These are phyloP conservation scores for Myripristis jacobus DNA, from an alignment of 2,797 vertebrate species.

Conservation along the genomic window DNA sequence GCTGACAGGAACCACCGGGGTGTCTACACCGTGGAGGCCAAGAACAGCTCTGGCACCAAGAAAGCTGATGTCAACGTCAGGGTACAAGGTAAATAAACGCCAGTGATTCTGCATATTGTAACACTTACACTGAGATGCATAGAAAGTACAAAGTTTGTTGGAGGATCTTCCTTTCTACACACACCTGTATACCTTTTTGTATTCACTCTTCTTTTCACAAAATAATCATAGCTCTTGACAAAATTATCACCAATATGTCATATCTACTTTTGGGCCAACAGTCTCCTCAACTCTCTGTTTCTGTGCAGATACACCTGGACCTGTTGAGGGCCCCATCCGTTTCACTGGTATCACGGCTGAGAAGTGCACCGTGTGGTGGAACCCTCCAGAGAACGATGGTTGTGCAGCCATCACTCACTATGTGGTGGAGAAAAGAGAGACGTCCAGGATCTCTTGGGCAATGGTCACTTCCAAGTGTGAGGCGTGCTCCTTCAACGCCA, in stretches of 20 bases:
- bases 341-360: conserved; percentile 96
- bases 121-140: too few species aligned
- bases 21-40: conserved; percentile 94
- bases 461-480: conserved; percentile 93
- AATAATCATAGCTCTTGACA: too few species aligned
- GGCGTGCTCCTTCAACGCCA: conserved; percentile 92
- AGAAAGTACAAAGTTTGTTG: too few species aligned
- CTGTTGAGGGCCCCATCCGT: conserved; percentile 93
- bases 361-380: conserved; percentile 97
- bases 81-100: conserved; percentile 90
- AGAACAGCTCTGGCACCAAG: conserved; percentile 91
- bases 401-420: conserved; percentile 93
- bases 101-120: neutral
- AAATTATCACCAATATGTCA: too few species aligned
- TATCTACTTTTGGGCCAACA: too few species aligned
- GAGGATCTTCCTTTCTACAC: too few species aligned
- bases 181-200: too few species aligned
- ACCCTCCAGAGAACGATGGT: conserved; percentile 96
- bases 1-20: conserved; percentile 93
- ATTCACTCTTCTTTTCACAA: too few species aligned
- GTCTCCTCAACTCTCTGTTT: neutral
- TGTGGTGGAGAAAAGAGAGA: conserved; percentile 97
- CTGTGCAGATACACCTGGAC: conserved; percentile 92
- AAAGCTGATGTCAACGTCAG: conserved; percentile 93
- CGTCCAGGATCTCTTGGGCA: conserved; percentile 96